Evolutionary conservation across 2,797 vertebrate genomes (phyloP), one percentile per base, ranked within the genome.

Genomic region (Tympanoctomys barrerae): DNA sequence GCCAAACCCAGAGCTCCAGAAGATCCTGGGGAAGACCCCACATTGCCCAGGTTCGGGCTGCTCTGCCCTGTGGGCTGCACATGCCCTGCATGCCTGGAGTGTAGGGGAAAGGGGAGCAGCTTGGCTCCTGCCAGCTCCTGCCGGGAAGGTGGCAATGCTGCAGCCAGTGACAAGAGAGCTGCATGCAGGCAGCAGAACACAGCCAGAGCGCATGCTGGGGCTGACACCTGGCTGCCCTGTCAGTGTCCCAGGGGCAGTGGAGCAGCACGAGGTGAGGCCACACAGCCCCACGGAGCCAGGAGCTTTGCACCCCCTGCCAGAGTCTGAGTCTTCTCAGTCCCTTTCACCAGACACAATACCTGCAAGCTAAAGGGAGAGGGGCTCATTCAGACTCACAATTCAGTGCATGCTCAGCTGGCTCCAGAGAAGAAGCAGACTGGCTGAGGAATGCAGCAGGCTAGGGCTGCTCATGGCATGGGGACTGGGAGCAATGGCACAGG

Each of bases 241-340:
- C 0, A 11, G 31, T 68, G 7, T 2, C 26, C 36, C 49, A 9
- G 0, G 5, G n/a, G 14, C 7, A 26, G 22, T 59, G 12, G 3
- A 9, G 39, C 21, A 14, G 2, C 0, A 9, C 24, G 5, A 16
- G 19, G 46, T 21, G 18, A 36, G 22, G 11, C 16, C 6, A 36
- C 33, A 36, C 11, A 81, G 5, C 12, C 52, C 78, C 6, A 11
- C 28, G 7, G 0, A 10, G n/a, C 13, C 9, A n/a, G 19, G 68
- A 2, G 19, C 68, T 39, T 24, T 3, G n/a, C 9, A 39, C n/a
- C 18, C n/a, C n/a, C 68, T 70, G n/a, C 22, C 19, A 9, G 68
- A 33, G 36, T 42, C 4, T 0, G 10, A 26, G 10, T 73, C 70
- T 71, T 39, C n/a, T 12, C n/a, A 71, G 21, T 24, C 70, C 21